Conservation (phyloP, 2,888 invertebrate genomes). For the Junonia oenone region DNA sequence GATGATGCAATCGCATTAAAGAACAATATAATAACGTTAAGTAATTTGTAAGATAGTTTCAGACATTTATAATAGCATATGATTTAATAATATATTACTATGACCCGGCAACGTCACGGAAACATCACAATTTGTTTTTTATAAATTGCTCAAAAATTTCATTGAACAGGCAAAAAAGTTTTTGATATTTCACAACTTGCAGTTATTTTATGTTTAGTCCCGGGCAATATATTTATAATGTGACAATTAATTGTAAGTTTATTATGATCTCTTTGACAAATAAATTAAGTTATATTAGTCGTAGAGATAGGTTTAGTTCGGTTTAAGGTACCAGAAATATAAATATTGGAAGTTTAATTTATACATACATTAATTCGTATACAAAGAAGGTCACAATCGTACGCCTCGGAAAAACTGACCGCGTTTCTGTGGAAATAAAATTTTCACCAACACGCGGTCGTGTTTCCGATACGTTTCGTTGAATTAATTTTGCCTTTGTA, state of each 20-base stretch:
- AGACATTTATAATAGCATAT: constrained; percentile 58
- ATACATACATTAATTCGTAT: constrained; percentile 5
- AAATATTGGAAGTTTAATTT: constrained; percentile 31
- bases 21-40: constrained; percentile 70
- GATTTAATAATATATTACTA: constrained; percentile 53
- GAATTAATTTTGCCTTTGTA: constrained; percentile 4
- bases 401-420: constrained; percentile 45
- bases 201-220: constrained; percentile 11
- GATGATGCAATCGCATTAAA: constrained; percentile 42
- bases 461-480: constrained; percentile 48
- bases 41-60: constrained; percentile 71
- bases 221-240: constrained; percentile 56
- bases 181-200: constrained; percentile 7
- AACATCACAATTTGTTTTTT: constrained; percentile 49
- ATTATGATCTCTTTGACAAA: constrained; percentile 76
- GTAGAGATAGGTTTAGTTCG: constrained; percentile 40
- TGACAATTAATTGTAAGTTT: constrained; percentile 73
- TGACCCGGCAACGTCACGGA: constrained; percentile 43
- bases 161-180: constrained; percentile 5
- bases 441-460: constrained; percentile 46
- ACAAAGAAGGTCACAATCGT: constrained; percentile 41
- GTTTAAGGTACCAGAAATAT: constrained; percentile 37
- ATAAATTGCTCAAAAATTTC: constrained; percentile 34
- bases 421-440: constrained; percentile 51
- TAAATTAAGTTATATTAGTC: constrained; percentile 65